These are phyloP conservation scores for Notolepis coatsorum DNA, from an alignment of 2,797 vertebrate species.

Conservation along the genomic window DNA sequence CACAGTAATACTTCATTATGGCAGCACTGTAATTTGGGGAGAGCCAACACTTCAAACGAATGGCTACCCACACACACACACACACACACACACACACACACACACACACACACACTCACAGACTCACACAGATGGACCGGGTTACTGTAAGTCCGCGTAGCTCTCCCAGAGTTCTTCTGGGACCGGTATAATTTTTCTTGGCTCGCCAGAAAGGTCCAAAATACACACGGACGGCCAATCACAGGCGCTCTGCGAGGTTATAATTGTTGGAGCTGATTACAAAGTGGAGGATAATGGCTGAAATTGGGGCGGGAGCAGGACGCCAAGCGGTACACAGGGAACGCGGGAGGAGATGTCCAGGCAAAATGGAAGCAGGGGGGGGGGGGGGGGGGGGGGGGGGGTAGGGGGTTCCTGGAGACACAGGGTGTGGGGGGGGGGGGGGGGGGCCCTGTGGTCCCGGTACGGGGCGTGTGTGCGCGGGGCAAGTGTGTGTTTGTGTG, in stretches of 20 bases:
- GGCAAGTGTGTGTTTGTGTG: too few relatives aligned
- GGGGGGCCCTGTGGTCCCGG: too few relatives aligned
- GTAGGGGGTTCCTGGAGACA: too few relatives aligned
- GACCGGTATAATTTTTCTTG: constrained; percentile 71
- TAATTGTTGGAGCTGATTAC: constrained; percentile 93
- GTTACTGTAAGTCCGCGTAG: constrained; percentile 76
- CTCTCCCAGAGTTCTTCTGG: constrained; percentile 70
- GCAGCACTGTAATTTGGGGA: constrained; percentile 81
- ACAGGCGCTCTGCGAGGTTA: constrained; percentile 78
- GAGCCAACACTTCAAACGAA: constrained; percentile 80
- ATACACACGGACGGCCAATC: constrained; percentile 82
- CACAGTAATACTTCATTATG: constrained; percentile 83
- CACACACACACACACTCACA: too few relatives aligned
- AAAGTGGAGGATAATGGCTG: constrained; percentile 77
- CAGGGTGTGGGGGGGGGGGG: too few relatives aligned
- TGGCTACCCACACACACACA: constrained; percentile 75
- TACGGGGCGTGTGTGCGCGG: too few relatives aligned
- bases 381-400: too few relatives aligned
- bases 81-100: constrained; percentile 35
- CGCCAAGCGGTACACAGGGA: constrained; percentile 50
- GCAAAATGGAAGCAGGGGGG: neutral
- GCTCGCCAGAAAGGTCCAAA: constrained; percentile 74
- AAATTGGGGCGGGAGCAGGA: constrained; percentile 50
- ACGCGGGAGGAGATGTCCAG: constrained; percentile 2
- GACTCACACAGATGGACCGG: constrained; percentile 49